A percentile compares a stretch with the other conserved stretches of the same genome.
These are phyloP conservation scores for Cancer borealis DNA, from an alignment of 2,888 invertebrate genomes.

Conservation along the genomic window DNA sequence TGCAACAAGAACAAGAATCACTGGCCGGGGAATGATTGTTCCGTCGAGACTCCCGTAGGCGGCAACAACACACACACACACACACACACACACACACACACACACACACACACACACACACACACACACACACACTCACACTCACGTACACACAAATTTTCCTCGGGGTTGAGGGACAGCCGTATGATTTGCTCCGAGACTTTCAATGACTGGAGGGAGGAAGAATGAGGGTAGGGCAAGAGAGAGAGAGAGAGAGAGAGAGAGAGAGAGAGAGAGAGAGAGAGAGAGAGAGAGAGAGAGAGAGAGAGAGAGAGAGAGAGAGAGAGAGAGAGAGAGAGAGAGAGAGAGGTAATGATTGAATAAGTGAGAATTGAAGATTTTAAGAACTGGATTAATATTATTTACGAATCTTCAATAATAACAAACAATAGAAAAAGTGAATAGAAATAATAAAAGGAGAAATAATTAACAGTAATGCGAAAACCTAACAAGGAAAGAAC, in stretches of 20 bases:
- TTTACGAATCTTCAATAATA: background rate
- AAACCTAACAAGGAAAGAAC: background rate
- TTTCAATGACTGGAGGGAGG: slow-evolving; percentile 8
- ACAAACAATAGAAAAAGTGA: background rate
- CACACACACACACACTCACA: slow-evolving; percentile 17
- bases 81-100: slow-evolving; percentile 43
- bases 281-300: slow-evolving; percentile 54
- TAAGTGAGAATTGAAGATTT: no score
- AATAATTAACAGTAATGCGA: background rate
- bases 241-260: slow-evolving; percentile 52
- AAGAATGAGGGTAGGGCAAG: background rate
- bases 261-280: slow-evolving; percentile 49
- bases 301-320: slow-evolving; percentile 53
- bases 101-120: slow-evolving; percentile 7
- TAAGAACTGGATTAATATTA: background rate
- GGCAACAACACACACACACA: background rate
- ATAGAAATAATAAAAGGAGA: background rate
- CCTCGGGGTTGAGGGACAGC: background rate
- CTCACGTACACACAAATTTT: background rate
- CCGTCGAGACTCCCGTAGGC: slow-evolving; percentile 18
- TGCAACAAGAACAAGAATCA: slow-evolving; percentile 28
- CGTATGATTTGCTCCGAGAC: background rate
- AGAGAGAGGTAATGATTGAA: background rate
- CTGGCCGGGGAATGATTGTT: background rate
- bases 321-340: slow-evolving; percentile 43